These are phyloP conservation scores for Drosophila takahashii DNA, from an alignment of 1,140 invertebrate species.

Conservation along the genomic window DNA sequence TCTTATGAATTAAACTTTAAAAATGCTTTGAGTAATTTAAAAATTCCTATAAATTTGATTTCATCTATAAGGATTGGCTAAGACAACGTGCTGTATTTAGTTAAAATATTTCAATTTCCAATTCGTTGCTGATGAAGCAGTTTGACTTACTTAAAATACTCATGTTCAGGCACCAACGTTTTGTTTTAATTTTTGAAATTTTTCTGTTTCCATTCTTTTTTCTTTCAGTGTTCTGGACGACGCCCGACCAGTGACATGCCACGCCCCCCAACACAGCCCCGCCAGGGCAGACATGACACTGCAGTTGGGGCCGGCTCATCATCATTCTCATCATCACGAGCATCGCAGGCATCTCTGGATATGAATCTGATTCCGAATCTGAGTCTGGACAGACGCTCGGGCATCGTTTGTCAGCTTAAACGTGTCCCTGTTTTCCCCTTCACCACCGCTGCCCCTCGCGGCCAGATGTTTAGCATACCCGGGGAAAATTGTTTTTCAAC, in stretches of 20 bases:
- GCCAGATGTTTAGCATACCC: constrained; percentile 77
- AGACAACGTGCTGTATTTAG: no score
- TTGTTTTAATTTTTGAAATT: no score
- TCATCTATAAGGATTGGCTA: no score
- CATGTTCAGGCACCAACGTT: no score
- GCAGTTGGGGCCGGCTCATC: constrained; percentile 44
- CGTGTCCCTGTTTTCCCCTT: constrained; percentile 27
- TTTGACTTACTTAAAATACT: no score
- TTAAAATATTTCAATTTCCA: no score
- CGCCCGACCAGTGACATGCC: constrained; percentile 34
- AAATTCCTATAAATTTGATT: no score
- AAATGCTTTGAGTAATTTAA: no score
- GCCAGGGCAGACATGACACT: constrained; percentile 43
- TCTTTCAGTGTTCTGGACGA: constrained; percentile 40
- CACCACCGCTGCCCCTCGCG: constrained; percentile 25
- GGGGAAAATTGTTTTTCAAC: constrained; percentile 79
- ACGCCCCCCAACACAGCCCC: constrained; percentile 23
- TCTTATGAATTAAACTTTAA: no score
- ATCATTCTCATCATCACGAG: constrained; percentile 39
- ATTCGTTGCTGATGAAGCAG: no score
- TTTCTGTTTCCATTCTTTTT: not conserved
- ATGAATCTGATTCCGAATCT: constrained; percentile 46
- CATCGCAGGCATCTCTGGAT: constrained; percentile 39
- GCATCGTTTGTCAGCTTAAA: constrained; percentile 79
- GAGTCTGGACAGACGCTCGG: constrained; percentile 57